Base-by-base conservation (phyloP, 1,140 invertebrate species). In the Mercenaria mercenaria region DNA sequence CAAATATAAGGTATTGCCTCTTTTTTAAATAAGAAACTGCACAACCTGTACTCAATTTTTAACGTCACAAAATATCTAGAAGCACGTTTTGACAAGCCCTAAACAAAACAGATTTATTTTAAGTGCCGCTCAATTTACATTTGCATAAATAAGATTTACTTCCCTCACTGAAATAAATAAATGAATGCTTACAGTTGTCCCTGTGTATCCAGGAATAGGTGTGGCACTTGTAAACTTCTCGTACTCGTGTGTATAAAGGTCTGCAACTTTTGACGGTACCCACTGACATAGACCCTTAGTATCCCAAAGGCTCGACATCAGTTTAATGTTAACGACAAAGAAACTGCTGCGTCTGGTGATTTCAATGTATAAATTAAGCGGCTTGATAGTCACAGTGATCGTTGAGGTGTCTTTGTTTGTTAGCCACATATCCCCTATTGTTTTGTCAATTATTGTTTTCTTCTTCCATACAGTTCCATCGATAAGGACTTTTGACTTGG, bases 381-480 rank as follows among this genome's bases (percentile, higher is more conserved):
- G 18, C 10, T 47, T 29, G 26, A 88, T 47, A 41, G 47, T 67
- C 2, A 88, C 41, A 18, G 26, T 50, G 11, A 81, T 81, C 1
- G 76, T 81, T n/a, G 64, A 81, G 0, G 20, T 74, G 72, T 80
- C 79, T 29, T 67, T 69, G 23, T n/a, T 67, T 56, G 29, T 32
- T 20, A 88, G 8, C 74, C 56, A 52, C 18, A 88, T 47, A 11
- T 80, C 74, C n/a, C 86, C 86, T 34, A 88, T 56, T 26, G 76
- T 81, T 72, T 80, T 88, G 50, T 88, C 86, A 18, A 87, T n/a
- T 52, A 11, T 41, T 47, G 72, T 87, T 37, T 80, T 50, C 43
- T 69, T 50, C 18, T 50, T 81, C 86, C 86, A 88, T 43, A 50
- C 29, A 50, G 29, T 56, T 26, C 76, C 76, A 72, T 43, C 86